Base-by-base conservation (phyloP, 2,888 invertebrate genomes). In the Anticlea derivata region DNA sequence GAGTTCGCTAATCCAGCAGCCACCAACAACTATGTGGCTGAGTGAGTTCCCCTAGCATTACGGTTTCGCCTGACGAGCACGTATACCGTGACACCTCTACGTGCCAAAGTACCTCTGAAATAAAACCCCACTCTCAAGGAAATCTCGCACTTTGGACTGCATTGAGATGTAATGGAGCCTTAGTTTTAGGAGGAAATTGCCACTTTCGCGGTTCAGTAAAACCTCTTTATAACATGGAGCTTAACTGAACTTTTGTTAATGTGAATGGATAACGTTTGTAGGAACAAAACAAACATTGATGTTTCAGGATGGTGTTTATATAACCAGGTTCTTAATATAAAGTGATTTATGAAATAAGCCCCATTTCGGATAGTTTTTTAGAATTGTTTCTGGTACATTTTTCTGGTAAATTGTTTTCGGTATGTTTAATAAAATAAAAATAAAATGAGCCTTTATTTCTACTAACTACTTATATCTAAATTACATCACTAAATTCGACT, bases 101-200 rank as follows among this genome's bases (percentile, higher is more conserved):
- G 75, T 75, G 75, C 73, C 73, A 60, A 64, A 75, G 70, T 65
- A 70, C 63, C 66, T 65, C 64, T 66, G 52, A 66, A 73, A 70
- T 70, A 70, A 69, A 67, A 56, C 67, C 61, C 50, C 61, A 68
- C 70, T 70, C 63, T 60, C 63, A 60, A 54, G 56, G 62, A 64
- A 70, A 70, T 66, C 63, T 65, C 69, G 60, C 59, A 61, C 65
- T 66, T 65, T 63, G 55, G 56, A 55, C 58, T 67, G 63, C 66
- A 62, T 70, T 65, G 68, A 62, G 63, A 68, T 59, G 55, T 61
- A 61, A 61, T 61, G 61, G 61, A 59, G 57, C 59, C 51, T 59
- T 57, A 59, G 59, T 61, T 61, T 61, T 59, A 61, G 59, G 31
- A 55, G 50, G 59, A 59, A 61, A 61, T 61, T 59, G 61, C 61